Evolutionary conservation across 2,797 vertebrate species (phyloP), one percentile per base, ranked within the genome.

Genomic region (Xenopus petersii): DNA sequence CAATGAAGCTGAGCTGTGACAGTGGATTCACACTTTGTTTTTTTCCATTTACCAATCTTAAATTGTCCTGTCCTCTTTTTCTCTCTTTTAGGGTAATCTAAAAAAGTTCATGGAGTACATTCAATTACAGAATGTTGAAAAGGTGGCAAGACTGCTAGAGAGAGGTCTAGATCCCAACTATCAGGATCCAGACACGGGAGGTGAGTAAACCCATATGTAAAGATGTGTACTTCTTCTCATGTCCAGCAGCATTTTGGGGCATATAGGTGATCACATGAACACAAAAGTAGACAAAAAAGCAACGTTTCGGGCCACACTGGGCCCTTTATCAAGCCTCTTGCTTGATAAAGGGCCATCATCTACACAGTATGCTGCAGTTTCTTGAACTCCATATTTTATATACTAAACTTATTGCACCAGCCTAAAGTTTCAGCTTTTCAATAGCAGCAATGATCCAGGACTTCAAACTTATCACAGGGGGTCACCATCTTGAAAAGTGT

Each of bases 81-180:
- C 64, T 24, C 71, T 12, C 11, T 24, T 11, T 81, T 83, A 98
- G 96, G 97, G 95, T 15, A 98, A 98, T 71, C 89, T 98, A 84
- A 98, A 98, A 90, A 95, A 97, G 77, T 98, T 98, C 67, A 97
- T 98, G 96, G 97, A 98, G 80, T 94, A 94, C n/a, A 84, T 98
- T 70, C 95, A 98, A 80, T 91, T 94, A 83, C 93, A 94, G 74
- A 95, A 94, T 10, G 86, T 89, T 6, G 97, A 98, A 82, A 98
- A 98, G 73, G 93, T 97, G 80, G 92, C 93, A 85, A 92, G 94
- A 76, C 91, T 97, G 87, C 81, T 98, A 87, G 97, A 98, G 79
- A 97, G 96, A 88, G 96, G 96, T 74, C 92, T 98, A 85, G 96
- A 98, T 86, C 96, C 96, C 72, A 98, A 98, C 86, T 98, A 98